phyloP scores from a whole-genome alignment of 2,797 vertebrate genomes.

The Xenops minutus region DNA sequence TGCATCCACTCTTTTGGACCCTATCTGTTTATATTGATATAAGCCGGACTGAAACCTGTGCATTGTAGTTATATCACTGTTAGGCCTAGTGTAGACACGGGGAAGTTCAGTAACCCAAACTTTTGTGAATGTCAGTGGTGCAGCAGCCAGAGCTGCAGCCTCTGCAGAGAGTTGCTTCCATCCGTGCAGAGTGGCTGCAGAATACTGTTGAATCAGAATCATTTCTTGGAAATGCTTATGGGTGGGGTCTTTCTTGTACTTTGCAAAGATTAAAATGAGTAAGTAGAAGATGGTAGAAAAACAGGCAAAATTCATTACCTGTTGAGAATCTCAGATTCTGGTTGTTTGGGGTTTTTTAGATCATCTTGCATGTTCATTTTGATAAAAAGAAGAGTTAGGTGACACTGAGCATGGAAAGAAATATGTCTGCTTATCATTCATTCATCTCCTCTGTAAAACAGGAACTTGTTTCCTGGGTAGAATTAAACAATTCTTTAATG shows the following conservation, averaged over 20 bases:
- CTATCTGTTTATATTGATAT: not conserved
- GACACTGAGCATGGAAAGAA: not conserved
- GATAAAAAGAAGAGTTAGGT: not conserved
- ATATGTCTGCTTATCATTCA: not conserved
- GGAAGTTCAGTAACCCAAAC: not conserved
- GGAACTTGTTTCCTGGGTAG: not conserved
- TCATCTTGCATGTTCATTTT: not conserved
- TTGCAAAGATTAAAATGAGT: not conserved
- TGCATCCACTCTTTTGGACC: not conserved
- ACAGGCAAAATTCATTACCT: not conserved
- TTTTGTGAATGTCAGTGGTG: not conserved
- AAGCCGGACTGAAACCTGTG: not conserved
- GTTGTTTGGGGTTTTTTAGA: not conserved
- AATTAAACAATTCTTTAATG: not conserved
- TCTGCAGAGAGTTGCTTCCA: rapidly evolving
- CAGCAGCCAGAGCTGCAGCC: not conserved
- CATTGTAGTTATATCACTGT: not conserved
- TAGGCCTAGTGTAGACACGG: not conserved
- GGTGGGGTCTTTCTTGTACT: not conserved
- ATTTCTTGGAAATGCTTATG: not conserved
- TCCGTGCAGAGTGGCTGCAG: not conserved
- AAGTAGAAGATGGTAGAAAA: not conserved
- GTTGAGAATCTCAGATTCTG: not conserved
- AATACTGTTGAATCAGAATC: not conserved
- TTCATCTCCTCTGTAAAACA: not conserved